phyloP scores from a whole-genome alignment of 2,797 vertebrate genomes.

The Clarias pachynema region DNA sequence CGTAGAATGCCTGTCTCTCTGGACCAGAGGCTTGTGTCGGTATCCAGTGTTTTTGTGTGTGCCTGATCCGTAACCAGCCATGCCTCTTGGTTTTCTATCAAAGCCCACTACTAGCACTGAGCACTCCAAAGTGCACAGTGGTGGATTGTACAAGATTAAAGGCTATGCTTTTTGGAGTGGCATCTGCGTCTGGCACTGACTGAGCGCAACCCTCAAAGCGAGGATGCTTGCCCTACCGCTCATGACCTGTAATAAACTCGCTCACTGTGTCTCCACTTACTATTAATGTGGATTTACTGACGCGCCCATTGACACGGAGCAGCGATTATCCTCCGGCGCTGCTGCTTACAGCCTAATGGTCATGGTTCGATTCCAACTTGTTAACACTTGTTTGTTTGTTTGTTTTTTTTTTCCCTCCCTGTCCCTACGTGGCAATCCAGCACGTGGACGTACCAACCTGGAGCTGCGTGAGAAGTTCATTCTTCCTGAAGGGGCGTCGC shows the following conservation, averaged over 20 bases:
- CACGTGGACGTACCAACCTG: conserved; percentile 94
- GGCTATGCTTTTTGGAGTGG: conserved; percentile 60
- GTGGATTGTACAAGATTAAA: conserved; percentile 54
- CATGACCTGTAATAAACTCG: conserved; percentile 40
- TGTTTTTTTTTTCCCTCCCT: neutral
- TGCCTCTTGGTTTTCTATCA: conserved; percentile 57
- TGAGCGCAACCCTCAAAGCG: conserved; percentile 24
- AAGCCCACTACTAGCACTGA: conserved; percentile 23
- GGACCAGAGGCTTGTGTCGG: conserved; percentile 44
- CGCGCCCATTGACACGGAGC: conserved; percentile 24
- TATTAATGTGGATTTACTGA: conserved; percentile 42
- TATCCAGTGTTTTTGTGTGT: conserved; percentile 47
- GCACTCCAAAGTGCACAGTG: conserved; percentile 23
- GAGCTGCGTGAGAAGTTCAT: conserved; percentile 98
- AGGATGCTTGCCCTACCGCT: conserved; percentile 48
- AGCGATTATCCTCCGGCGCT: conserved; percentile 64
- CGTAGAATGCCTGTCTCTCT: conserved; percentile 64
- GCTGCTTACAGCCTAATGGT: conserved; percentile 67
- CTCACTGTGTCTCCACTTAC: conserved; percentile 43
- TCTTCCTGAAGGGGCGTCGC: conserved; percentile 90
- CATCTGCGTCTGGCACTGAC: conserved; percentile 47
- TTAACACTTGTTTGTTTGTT: neutral
- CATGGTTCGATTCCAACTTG: conserved; percentile 43
- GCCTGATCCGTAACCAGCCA: conserved; percentile 65
- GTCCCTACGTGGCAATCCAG: conserved; percentile 65